These are phyloP conservation scores for Epicauta chinensis DNA, from an alignment of 1,140 invertebrate species.

Conservation along the genomic window DNA sequence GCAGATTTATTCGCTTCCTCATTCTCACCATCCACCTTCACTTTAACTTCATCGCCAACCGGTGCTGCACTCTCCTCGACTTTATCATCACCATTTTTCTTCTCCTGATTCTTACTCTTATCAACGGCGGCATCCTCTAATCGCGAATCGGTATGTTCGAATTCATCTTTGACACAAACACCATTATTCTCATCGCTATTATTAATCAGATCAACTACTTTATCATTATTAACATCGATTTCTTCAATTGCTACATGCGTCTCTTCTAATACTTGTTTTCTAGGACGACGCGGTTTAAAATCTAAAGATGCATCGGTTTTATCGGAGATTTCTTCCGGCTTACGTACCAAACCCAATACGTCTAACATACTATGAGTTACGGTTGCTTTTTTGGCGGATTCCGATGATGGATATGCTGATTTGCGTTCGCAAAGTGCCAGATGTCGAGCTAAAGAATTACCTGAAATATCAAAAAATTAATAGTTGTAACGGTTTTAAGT, in stretches of 20 bases:
- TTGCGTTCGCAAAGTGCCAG: conserved; percentile 55
- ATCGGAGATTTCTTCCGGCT: conserved; percentile 31
- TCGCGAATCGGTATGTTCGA: conserved; percentile 5
- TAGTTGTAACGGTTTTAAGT: no score
- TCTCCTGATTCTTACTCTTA: neutral
- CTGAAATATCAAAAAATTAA: conserved; percentile 39
- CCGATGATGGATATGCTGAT: conserved; percentile 54
- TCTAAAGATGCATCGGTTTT: neutral
- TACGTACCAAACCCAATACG: conserved; percentile 48
- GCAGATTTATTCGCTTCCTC: neutral
- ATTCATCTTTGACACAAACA: neutral
- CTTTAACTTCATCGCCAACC: neutral
- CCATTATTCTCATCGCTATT: neutral
- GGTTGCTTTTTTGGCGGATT: conserved; percentile 51
- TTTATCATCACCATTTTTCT: conserved; percentile 1
- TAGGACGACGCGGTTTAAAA: neutral
- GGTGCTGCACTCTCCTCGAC: neutral
- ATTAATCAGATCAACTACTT: conserved; percentile 9
- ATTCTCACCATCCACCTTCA: neutral
- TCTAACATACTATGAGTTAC: conserved; percentile 51
- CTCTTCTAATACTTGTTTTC: conserved; percentile 1
- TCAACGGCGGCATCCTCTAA: neutral
- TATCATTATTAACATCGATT: conserved; percentile 3
- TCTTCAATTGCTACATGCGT: conserved; percentile 4
- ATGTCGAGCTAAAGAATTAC: conserved; percentile 60